phyloP scores from a whole-genome alignment of 2,888 invertebrate species.

The Muscina levida region DNA sequence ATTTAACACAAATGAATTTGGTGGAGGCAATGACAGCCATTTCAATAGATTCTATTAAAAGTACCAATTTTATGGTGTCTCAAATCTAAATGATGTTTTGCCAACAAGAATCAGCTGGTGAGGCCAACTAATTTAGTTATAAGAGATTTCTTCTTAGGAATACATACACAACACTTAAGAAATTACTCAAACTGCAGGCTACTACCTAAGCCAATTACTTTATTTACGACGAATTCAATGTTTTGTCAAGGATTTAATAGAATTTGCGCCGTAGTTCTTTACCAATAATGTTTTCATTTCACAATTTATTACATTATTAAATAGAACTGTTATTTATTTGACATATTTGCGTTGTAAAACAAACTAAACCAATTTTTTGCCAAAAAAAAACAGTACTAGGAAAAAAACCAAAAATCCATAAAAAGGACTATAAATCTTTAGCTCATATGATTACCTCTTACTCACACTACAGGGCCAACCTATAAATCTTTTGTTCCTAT shows the following conservation, averaged over 20 bases:
- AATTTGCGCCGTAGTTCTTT: too few species aligned
- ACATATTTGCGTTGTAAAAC: conserved; percentile 35
- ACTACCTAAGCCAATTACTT: too few species aligned
- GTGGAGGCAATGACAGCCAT: background rate
- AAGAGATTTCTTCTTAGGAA: too few species aligned
- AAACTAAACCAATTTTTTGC: background rate
- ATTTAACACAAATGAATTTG: background rate
- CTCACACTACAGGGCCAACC: too few species aligned
- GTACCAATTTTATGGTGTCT: background rate
- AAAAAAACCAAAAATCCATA: conserved; percentile 15
- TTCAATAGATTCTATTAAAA: background rate
- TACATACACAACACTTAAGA: too few species aligned
- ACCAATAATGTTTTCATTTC: conserved; percentile 1
- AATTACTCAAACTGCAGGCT: too few species aligned
- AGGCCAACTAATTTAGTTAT: too few species aligned
- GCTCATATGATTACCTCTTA: too few species aligned
- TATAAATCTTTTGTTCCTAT: background rate
- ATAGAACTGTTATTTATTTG: conserved; percentile 35
- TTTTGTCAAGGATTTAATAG: background rate
- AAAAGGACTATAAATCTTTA: conserved; percentile 5
- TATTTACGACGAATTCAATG: too few species aligned
- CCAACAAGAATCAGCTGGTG: too few species aligned
- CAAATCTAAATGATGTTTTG: background rate
- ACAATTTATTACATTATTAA: conserved; percentile 26
- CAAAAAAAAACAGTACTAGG: conserved; percentile 5